A percentile compares a stretch with the other conserved stretches of the same genome.
phyloP scores from a whole-genome alignment of 2,113 vertebrate species.

The Henicopernis longicauda region DNA sequence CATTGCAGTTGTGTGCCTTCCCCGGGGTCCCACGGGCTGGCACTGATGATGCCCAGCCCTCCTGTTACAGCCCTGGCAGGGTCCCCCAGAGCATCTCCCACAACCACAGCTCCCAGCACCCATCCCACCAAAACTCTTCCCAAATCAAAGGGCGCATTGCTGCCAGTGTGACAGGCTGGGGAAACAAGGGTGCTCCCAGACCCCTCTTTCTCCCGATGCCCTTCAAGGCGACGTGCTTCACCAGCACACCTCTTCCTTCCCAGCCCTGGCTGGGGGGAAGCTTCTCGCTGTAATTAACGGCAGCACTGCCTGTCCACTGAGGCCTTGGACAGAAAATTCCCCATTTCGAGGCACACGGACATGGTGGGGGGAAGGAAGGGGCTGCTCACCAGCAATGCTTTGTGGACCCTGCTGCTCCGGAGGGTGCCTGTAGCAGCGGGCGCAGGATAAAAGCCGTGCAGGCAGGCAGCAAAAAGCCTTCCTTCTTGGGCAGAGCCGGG shows the following conservation, averaged over 20 bases:
- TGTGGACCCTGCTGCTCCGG: fast-evolving
- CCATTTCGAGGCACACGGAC: neutral
- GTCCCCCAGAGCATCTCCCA: neutral
- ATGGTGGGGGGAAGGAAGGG: neutral
- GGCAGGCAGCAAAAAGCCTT: neutral
- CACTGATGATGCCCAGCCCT: neutral
- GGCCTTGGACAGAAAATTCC: neutral
- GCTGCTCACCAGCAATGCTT: neutral
- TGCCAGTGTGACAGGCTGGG: neutral
- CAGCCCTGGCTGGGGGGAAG: neutral
- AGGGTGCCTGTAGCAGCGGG: neutral
- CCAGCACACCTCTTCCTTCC: neutral
- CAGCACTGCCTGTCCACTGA: neutral
- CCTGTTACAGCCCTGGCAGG: neutral
- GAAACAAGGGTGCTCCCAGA: neutral
- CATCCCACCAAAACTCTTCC: neutral
- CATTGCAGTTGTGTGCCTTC: neutral
- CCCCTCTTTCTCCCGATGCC: neutral
- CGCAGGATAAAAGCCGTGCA: neutral
- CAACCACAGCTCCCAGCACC: neutral
- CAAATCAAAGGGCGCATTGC: neutral
- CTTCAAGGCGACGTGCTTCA: neutral
- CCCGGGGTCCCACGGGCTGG: neutral
- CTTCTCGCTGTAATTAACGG: neutral
- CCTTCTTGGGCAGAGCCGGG: neutral